These are phyloP conservation scores for Leptopterna dolabrata DNA, from an alignment of 2,888 invertebrate species.

Conservation along the genomic window DNA sequence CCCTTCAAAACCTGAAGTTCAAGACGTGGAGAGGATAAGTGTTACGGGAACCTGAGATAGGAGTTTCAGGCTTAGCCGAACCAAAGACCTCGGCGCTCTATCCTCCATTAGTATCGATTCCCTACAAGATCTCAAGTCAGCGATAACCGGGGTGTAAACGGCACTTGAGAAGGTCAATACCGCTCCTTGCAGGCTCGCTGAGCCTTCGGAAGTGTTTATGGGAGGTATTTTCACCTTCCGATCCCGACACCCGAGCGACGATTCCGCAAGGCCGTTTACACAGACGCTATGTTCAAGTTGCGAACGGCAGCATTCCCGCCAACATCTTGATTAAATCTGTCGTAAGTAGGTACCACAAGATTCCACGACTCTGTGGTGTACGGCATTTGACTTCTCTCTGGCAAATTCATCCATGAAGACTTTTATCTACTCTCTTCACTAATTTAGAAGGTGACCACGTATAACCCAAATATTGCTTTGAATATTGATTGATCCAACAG, in stretches of 20 bases:
- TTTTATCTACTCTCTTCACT: too few species aligned
- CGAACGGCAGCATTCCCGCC: not conserved
- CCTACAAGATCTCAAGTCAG: constrained; percentile 40
- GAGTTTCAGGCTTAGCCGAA: not conserved
- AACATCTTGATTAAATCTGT: not conserved
- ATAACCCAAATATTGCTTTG: too few species aligned
- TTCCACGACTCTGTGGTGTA: not conserved
- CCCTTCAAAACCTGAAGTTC: not conserved
- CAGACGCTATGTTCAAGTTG: not conserved
- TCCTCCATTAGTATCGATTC: constrained; percentile 36
- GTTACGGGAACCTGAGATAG: constrained; percentile 26
- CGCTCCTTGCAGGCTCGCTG: constrained; percentile 15
- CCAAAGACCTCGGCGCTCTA: not conserved
- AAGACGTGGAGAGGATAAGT: not conserved
- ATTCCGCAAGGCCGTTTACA: not conserved
- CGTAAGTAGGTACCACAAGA: not conserved
- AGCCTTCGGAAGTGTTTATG: not conserved
- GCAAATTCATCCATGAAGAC: too few species aligned
- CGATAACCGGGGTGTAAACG: constrained; percentile 39
- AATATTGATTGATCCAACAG: too few species aligned
- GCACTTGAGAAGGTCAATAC: constrained; percentile 42
- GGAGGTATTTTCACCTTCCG: constrained; percentile 12
- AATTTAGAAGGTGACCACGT: too few species aligned
- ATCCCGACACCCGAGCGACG: not conserved
- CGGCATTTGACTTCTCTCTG: too few species aligned